Conservation (phyloP, 2,113 vertebrate species). For the Sigmodon hispidus region DNA sequence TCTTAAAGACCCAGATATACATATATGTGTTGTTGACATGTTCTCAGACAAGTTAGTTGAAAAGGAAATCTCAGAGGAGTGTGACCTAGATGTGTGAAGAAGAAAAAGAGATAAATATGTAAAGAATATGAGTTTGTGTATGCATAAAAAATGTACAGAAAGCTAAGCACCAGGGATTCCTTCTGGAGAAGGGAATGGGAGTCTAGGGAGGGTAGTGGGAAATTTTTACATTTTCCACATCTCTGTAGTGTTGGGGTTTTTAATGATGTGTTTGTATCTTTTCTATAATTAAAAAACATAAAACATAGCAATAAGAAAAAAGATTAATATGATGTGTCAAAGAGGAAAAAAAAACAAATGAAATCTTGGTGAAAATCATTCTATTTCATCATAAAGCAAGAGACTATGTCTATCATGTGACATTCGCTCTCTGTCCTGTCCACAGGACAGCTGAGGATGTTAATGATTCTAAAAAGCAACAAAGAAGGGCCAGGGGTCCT, state of each 20-base stretch:
- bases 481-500: neutral
- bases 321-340: neutral
- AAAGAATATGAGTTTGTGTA: slow-evolving; percentile 20
- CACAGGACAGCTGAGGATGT: neutral
- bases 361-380: neutral
- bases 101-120: neutral
- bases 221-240: slow-evolving; percentile 30
- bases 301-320: slow-evolving; percentile 59
- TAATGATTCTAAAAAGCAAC: neutral
- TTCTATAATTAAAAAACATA: slow-evolving; percentile 58
- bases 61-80: neutral
- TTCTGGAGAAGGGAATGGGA: neutral
- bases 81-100: neutral
- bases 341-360: neutral
- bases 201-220: neutral
- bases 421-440: neutral
- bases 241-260: slow-evolving; percentile 33
- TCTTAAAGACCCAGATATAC: neutral
- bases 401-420: neutral
- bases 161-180: slow-evolving; percentile 15
- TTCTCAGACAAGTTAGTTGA: slow-evolving; percentile 11
- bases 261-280: slow-evolving; percentile 8
- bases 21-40: neutral
- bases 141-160: slow-evolving; percentile 6
- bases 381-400: neutral